Percentiles rank a stretch among this genome's conserved stretches.
Conservation (phyloP, 37 sponge, comb jelly and placozoan species). For the Bolinopsis microptera region DNA sequence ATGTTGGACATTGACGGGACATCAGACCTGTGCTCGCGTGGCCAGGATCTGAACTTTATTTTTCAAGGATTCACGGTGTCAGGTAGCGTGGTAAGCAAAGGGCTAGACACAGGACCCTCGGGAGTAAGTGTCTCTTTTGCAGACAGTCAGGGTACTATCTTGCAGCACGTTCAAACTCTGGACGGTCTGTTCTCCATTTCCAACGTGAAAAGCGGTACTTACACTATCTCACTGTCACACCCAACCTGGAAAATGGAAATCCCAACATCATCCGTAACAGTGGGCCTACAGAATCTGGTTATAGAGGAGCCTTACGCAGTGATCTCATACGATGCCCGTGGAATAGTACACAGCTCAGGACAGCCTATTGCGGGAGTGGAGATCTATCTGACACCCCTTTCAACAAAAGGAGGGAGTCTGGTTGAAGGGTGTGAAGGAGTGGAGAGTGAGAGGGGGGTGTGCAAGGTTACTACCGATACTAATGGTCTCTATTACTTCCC, state of each 20-base stretch:
- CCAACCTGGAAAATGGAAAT: conserved; percentile 59
- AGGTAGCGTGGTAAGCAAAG: conserved; percentile 76
- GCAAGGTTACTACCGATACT: conserved; percentile 24
- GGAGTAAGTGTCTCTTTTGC: conserved; percentile 67
- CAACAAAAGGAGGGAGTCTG: not conserved
- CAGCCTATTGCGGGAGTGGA: conserved; percentile 61
- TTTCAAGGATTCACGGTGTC: conserved; percentile 78
- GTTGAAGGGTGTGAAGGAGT: conserved; percentile 45
- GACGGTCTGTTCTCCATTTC: conserved; percentile 25
- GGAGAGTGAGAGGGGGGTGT: conserved; percentile 41
- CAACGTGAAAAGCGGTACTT: conserved; percentile 12
- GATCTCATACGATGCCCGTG: conserved; percentile 80
- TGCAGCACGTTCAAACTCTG: not conserved
- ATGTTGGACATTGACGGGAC: conserved; percentile 76
- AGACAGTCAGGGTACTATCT: not conserved
- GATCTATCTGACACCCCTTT: conserved; percentile 44
- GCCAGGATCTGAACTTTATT: conserved; percentile 83
- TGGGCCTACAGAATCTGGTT: conserved; percentile 67
- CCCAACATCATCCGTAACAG: conserved; percentile 39
- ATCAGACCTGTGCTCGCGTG: conserved; percentile 79
- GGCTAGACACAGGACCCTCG: conserved; percentile 63
- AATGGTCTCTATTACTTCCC: conserved; percentile 10
- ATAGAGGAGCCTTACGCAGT: conserved; percentile 67
- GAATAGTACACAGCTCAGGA: conserved; percentile 26
- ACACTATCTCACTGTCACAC: conserved; percentile 43